These are phyloP conservation scores for Girardinichthys multiradiatus DNA, from an alignment of 2,113 vertebrate species.

Conservation along the genomic window DNA sequence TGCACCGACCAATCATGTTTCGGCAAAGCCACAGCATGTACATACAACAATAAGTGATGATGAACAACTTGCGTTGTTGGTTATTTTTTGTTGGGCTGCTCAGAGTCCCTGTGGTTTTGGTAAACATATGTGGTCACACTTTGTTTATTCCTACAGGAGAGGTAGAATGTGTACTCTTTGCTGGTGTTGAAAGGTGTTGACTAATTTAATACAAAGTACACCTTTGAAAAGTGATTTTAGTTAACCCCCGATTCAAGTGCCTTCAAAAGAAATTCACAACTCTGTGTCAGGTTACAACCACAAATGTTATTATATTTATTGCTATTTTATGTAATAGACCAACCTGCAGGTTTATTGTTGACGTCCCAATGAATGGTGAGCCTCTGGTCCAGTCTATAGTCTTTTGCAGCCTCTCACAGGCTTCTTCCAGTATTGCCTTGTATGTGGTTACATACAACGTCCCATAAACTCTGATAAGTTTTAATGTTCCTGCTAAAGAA, in stretches of 20 bases:
- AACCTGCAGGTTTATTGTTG: background rate
- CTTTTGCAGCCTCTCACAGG: too few species aligned
- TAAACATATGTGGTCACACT: conserved; percentile 40
- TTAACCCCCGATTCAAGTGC: conserved; percentile 58
- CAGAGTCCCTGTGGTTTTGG: conserved; percentile 55
- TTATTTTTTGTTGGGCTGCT: conserved; percentile 85
- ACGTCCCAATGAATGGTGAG: too few species aligned
- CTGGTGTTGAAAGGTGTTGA: conserved; percentile 21
- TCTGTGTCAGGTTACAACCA: background rate
- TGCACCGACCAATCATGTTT: conserved; percentile 98
- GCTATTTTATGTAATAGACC: background rate
- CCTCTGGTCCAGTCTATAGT: too few species aligned
- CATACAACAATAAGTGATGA: conserved; percentile 97
- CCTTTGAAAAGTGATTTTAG: conserved; percentile 46
- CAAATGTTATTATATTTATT: background rate
- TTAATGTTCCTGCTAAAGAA: too few species aligned
- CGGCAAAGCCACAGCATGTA: conserved; percentile 89
- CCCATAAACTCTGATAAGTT: too few species aligned
- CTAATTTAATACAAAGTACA: conserved; percentile 22
- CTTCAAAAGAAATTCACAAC: conserved; percentile 23
- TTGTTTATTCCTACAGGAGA: conserved; percentile 17
- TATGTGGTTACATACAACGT: too few species aligned
- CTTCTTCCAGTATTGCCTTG: too few species aligned
- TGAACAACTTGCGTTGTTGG: conserved; percentile 87
- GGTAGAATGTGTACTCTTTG: conserved; percentile 18